Base-by-base conservation (phyloP, 2,797 vertebrate species). In the Karalla daura region DNA sequence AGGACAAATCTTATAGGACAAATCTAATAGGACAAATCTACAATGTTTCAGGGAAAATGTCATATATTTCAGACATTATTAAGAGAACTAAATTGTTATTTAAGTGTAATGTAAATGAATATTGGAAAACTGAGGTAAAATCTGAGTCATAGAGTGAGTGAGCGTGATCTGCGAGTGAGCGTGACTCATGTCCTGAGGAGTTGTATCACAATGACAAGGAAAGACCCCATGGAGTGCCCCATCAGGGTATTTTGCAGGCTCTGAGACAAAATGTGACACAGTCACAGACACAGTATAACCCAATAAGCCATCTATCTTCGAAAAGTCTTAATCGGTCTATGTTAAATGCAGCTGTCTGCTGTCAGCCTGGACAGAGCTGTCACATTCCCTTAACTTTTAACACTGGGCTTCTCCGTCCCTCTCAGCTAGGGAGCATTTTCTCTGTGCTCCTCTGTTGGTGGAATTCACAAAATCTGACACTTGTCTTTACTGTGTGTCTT, bases 261-360 rank as follows among this genome's bases (percentile, higher is more conserved):
- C 41, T 27, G 69, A 72, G 59, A n/a, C 45, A 56, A 74, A 67
- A 60, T 17, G 46, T 75, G 72, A 54, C 63, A 35, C 51, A 50
- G 64, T 47, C 20, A 30, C 56, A 50, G 64, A 52, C 20, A 30
- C 56, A 28, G 35, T 39, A 23, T 44, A 27, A 25, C 5, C 54
- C 68, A 54, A 70, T 65, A 35, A 65, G n/a, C n/a, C n/a, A n/a
- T n/a, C n/a, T n/a, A n/a, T n/a, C n/a, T n/a, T n/a, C n/a, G n/a
- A n/a, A n/a, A n/a, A n/a, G n/a, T n/a, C n/a, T n/a, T n/a, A n/a
- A n/a, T n/a, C n/a, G n/a, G n/a, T n/a, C n/a, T n/a, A n/a, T 47
- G 65, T 40, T 74, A 81, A 72, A 85, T 81, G 76, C 81, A 84
- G 82, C 80, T 53, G 80, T 86, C 81, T 81, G 81, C 80, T 84